phyloP scores from a whole-genome alignment of 2,888 invertebrate genomes.

The Apodemia duryi region DNA sequence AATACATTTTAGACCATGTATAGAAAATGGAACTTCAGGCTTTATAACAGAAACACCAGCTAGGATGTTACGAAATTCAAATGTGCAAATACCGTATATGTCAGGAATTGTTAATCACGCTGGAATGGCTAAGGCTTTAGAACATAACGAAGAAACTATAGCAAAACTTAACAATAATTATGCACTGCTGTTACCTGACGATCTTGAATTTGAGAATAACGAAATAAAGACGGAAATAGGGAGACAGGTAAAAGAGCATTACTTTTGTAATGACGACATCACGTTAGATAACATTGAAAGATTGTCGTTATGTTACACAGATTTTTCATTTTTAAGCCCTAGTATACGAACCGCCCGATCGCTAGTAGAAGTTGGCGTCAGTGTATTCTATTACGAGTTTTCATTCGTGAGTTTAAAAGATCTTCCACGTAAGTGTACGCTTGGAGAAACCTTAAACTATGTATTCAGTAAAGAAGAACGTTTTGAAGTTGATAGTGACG shows the following conservation, averaged over 20 bases:
- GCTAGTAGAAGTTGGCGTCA: constrained; percentile 49
- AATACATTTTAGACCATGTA: constrained; percentile 48
- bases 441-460: constrained; percentile 76
- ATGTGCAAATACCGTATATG: constrained; percentile 45
- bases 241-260: constrained; percentile 41
- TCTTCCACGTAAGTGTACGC: constrained; percentile 52
- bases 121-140: constrained; percentile 46
- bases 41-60: constrained; percentile 51
- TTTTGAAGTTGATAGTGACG: constrained; percentile 28
- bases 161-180: constrained; percentile 42
- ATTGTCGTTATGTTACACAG: constrained; percentile 50
- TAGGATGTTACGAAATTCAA: constrained; percentile 39
- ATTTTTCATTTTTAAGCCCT: constrained; percentile 52
- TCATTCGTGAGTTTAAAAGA: constrained; percentile 59
- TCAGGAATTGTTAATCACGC: constrained; percentile 54
- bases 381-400: constrained; percentile 78
- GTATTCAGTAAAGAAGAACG: constrained; percentile 52
- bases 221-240: constrained; percentile 37
- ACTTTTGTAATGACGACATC: constrained; percentile 46
- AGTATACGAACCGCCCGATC: constrained; percentile 48
- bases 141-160: constrained; percentile 38
- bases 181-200: constrained; percentile 45
- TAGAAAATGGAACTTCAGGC: constrained; percentile 39
- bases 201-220: constrained; percentile 43
- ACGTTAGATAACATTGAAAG: constrained; percentile 34